Percentiles rank a stretch among this genome's conserved stretches.
Evolutionary conservation across 2,113 vertebrate species (phyloP).

Genomic region (Benitochromis conjunctus): DNA sequence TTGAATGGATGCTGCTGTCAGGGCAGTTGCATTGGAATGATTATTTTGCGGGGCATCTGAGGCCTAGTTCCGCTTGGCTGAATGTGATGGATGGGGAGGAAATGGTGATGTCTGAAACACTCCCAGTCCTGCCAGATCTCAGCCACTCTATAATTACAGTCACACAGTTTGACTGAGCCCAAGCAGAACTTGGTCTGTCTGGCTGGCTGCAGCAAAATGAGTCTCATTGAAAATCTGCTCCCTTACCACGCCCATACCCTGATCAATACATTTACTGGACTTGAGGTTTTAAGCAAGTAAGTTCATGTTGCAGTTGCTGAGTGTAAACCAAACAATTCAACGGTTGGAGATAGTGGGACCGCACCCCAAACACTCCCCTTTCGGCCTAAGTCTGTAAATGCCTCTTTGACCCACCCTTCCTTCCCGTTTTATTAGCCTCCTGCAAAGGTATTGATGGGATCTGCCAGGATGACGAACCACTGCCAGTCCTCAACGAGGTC

Average conservation of each 20-base stretch:
- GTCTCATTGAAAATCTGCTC: not conserved
- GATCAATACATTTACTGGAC: not conserved
- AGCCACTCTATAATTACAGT: constrained; percentile 67
- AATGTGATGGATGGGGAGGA: constrained; percentile 72
- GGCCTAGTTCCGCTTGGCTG: constrained; percentile 64
- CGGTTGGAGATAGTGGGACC: not conserved
- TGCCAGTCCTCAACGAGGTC: not conserved
- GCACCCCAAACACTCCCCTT: not conserved
- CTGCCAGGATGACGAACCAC: not conserved
- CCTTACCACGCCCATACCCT: not conserved
- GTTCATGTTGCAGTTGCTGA: not conserved
- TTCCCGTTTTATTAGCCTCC: not conserved
- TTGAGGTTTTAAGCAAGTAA: not conserved
- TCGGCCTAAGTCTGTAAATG: not conserved
- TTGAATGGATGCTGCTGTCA: constrained; percentile 65
- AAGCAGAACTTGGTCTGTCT: constrained; percentile 26
- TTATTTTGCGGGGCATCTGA: constrained; percentile 64
- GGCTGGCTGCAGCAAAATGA: not conserved
- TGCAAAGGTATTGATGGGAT: not conserved
- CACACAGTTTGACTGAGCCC: constrained; percentile 50
- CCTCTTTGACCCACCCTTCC: not conserved
- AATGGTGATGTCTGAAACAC: constrained; percentile 70
- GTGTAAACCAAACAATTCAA: not conserved
- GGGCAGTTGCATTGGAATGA: constrained; percentile 65
- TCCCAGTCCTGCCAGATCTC: constrained; percentile 61